These are phyloP conservation scores for Drosophila ustulata DNA, from an alignment of 2,888 invertebrate species.

Conservation along the genomic window DNA sequence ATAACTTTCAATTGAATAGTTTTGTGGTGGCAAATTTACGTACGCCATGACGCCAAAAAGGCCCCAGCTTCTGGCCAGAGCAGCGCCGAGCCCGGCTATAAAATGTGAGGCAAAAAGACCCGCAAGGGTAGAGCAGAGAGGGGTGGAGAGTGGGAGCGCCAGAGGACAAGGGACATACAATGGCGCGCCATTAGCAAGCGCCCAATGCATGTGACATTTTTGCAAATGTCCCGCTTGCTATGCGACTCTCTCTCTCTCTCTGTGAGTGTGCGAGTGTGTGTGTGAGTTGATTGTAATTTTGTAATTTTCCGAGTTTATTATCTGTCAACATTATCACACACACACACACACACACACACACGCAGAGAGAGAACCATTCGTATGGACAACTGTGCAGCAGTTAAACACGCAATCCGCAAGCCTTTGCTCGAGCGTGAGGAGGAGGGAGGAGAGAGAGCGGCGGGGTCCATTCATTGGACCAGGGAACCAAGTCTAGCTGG, in stretches of 20 bases:
- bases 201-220: slow-evolving; percentile 59
- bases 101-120: slow-evolving; percentile 30
- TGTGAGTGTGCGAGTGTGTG: slow-evolving; percentile 19
- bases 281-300: slow-evolving; percentile 76
- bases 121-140: background rate
- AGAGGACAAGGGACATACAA: slow-evolving; percentile 44
- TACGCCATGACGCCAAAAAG: slow-evolving; percentile 58
- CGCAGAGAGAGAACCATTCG: slow-evolving; percentile 20
- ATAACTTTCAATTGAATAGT: slow-evolving; percentile 82
- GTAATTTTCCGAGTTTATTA: slow-evolving; percentile 80
- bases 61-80: slow-evolving; percentile 10
- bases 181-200: slow-evolving; percentile 74
- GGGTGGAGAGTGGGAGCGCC: background rate
- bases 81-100: slow-evolving; percentile 28
- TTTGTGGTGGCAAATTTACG: slow-evolving; percentile 77
- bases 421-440: background rate
- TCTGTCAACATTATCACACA: slow-evolving; percentile 80
- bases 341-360: slow-evolving; percentile 44
- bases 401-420: slow-evolving; percentile 51
- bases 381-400: slow-evolving; percentile 48
- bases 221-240: slow-evolving; percentile 50
- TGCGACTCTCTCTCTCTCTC: slow-evolving; percentile 12
- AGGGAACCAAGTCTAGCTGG: slow-evolving; percentile 20
- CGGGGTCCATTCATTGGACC: slow-evolving; percentile 40
- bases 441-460: background rate